A percentile compares a stretch with the other conserved stretches of the same genome.
phyloP scores from a whole-genome alignment of 2,888 invertebrate species.

The Syrista parreyssii region DNA sequence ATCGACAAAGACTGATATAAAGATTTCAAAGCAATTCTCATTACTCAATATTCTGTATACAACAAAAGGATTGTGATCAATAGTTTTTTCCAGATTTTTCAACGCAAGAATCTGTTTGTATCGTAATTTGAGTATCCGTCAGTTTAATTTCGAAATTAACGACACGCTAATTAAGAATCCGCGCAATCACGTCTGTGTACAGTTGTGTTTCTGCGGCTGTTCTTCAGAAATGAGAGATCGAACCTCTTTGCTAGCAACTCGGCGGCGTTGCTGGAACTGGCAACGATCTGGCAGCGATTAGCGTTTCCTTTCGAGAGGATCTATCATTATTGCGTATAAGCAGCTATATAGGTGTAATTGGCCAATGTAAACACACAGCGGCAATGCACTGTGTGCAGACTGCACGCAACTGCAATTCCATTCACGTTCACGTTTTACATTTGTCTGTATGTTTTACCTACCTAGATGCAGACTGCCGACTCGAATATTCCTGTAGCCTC shows the following conservation, averaged over 20 bases:
- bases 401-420: constrained; percentile 28
- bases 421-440: constrained; percentile 27
- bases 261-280: neutral
- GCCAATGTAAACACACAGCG: constrained; percentile 37
- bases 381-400: constrained; percentile 1
- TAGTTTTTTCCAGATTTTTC: neutral
- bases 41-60: neutral
- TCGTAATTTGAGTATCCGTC: fast-evolving
- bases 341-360: constrained; percentile 40
- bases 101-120: neutral
- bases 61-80: neutral
- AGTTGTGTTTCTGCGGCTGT: neutral
- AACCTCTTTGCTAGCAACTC: neutral
- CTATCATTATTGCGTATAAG: constrained; percentile 42
- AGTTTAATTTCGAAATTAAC: neutral
- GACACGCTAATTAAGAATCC: neutral
- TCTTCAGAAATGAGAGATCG: neutral
- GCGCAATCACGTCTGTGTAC: neutral
- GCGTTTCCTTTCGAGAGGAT: constrained; percentile 18
- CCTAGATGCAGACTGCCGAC: constrained; percentile 41
- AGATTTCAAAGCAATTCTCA: neutral
- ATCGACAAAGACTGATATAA: neutral
- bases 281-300: neutral
- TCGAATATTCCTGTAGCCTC: constrained; percentile 44
- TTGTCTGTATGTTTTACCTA: constrained; percentile 33